These are phyloP conservation scores for Drosophila lini DNA, from an alignment of 1,140 invertebrate species.

Conservation along the genomic window DNA sequence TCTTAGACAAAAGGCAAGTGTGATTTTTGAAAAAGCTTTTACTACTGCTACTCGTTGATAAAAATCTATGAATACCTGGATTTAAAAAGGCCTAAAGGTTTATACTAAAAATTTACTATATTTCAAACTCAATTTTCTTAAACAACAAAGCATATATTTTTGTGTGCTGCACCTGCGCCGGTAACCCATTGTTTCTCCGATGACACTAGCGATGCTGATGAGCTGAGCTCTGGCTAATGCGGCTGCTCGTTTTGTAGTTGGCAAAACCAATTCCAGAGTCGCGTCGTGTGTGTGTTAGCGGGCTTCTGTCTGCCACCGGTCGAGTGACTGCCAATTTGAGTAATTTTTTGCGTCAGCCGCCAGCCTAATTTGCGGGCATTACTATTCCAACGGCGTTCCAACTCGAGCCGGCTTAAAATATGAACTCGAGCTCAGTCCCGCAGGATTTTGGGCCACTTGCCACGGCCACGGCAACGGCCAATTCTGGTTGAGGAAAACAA, in stretches of 20 bases:
- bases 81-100: background rate
- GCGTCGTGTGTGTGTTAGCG: background rate
- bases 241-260: conserved; percentile 34
- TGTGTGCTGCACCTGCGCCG: background rate
- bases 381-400: conserved; percentile 38
- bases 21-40: background rate
- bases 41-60: background rate
- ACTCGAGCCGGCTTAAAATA: conserved; percentile 41
- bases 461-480: conserved; percentile 10
- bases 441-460: conserved; percentile 22
- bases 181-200: conserved; percentile 12
- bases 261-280: conserved; percentile 26
- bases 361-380: conserved; percentile 44
- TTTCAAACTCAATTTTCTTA: background rate
- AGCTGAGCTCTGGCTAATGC: conserved; percentile 15
- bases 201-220: conserved; percentile 23
- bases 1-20: background rate
- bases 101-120: background rate
- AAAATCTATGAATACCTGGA: background rate
- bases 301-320: conserved; percentile 20
- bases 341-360: conserved; percentile 43
- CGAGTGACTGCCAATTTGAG: conserved; percentile 40
- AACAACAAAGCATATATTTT: background rate
- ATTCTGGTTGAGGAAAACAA: conserved; percentile 36
- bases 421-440: conserved; percentile 26